Percentiles rank a stretch among this genome's conserved stretches.
These are phyloP conservation scores for Proisotoma minuta DNA, from an alignment of 2,888 invertebrate species.

Conservation along the genomic window DNA sequence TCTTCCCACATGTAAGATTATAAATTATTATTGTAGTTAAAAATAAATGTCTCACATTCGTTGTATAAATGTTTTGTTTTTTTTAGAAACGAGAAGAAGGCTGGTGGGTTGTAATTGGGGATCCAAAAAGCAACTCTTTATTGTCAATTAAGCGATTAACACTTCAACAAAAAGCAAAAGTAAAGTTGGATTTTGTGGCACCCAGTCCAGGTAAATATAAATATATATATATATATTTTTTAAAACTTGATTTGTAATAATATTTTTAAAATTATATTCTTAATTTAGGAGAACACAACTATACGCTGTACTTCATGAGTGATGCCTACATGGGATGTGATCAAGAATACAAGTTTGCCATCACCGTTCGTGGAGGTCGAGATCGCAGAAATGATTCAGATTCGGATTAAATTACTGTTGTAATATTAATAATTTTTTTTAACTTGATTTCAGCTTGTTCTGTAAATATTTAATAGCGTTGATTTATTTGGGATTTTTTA, in stretches of 20 bases:
- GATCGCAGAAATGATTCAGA: conserved; percentile 32
- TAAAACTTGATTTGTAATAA: not conserved
- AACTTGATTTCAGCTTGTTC: too few species aligned
- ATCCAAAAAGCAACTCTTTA: conserved; percentile 86
- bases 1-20: conserved; percentile 79
- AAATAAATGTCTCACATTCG: not conserved
- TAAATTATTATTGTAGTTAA: not conserved
- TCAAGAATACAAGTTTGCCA: conserved; percentile 93
- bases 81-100: conserved; percentile 58
- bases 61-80: conserved; percentile 15
- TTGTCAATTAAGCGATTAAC: conserved; percentile 95
- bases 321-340: conserved; percentile 99
- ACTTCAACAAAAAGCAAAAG: conserved; percentile 85
- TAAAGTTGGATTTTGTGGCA: conserved; percentile 85
- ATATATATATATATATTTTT: conserved; percentile 18
- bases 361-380: conserved; percentile 64
- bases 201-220: conserved; percentile 62
- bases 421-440: too few species aligned
- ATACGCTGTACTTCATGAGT: conserved; percentile 97
- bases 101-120: conserved; percentile 97
- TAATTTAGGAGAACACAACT: conserved; percentile 71
- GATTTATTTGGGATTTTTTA: too few species aligned
- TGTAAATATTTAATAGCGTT: too few species aligned
- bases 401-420: conserved; percentile 13
- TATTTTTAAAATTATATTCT: conserved; percentile 11